phyloP scores from a whole-genome alignment of 2,797 vertebrate genomes.

The Cossypha heuglini region DNA sequence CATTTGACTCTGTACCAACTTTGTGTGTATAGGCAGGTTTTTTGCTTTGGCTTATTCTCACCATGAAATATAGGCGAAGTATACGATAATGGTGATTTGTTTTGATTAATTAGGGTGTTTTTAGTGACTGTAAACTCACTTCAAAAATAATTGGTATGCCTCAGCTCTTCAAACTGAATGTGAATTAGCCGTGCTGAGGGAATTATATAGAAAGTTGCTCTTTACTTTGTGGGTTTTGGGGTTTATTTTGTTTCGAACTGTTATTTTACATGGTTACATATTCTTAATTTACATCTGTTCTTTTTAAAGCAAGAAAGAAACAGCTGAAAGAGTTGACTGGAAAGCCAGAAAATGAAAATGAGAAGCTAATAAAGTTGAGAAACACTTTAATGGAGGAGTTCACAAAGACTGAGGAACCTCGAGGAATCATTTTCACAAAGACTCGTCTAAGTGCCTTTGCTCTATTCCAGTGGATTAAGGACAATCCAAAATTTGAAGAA shows the following conservation, averaged over 20 bases:
- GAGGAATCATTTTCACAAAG: constrained; percentile 95
- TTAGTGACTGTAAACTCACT: not conserved
- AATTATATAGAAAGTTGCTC: not conserved
- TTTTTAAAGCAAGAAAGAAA: constrained; percentile 80
- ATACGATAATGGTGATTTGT: not conserved
- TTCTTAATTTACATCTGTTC: constrained; percentile 8
- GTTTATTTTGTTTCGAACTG: not conserved
- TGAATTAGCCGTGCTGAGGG: not conserved
- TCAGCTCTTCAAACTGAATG: not conserved
- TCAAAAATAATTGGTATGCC: not conserved
- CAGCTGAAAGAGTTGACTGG: constrained; percentile 78
- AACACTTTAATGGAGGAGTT: constrained; percentile 85
- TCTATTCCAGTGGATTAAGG: constrained; percentile 88
- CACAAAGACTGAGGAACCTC: constrained; percentile 73
- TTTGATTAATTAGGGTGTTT: not conserved
- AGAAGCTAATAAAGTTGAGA: constrained; percentile 82
- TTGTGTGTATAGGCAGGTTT: not conserved
- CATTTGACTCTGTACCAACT: not conserved
- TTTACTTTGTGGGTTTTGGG: not conserved
- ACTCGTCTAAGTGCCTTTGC: constrained; percentile 89
- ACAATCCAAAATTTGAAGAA: constrained; percentile 89
- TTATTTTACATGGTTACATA: not conserved
- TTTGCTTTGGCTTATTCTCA: not conserved
- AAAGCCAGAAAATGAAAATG: constrained; percentile 86
- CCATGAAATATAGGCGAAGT: not conserved